Base-by-base conservation (phyloP, 2,888 invertebrate genomes). In the Arrhopalites spinosus region DNA sequence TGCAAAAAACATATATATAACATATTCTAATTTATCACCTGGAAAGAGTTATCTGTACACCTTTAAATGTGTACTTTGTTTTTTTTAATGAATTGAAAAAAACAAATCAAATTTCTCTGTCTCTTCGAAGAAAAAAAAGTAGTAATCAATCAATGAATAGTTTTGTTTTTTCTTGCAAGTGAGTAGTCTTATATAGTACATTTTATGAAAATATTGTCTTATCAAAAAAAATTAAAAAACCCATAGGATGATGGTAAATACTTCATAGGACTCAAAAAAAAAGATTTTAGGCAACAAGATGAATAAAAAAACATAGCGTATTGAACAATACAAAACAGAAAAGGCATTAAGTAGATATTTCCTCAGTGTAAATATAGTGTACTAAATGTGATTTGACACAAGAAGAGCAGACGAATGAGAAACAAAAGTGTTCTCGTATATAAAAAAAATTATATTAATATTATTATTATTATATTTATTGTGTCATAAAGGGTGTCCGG, bases 341-440 rank as follows among this genome's bases (percentile, higher is more conserved):
- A 8, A 20, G 8, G n/a, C n/a, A n/a, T n/a, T n/a, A 20, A 8
- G 53, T 53, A 53, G 23, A 53, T 53, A 53, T 53, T 53, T 53
- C 23, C 36, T 36, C 5, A 36, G 3, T 36, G 36, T 36, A 36
- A 36, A 36, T 36, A 36, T 27, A 11, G 59, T 59, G 59, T 59
- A 59, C 59, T 59, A 59, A 59, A 59, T 59, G 59, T 59, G 59
- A 59, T 59, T 59, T 56, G 53, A 56, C 25, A 59, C 20, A 59
- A 17, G 53, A n/a, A 53, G 8, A 20, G 23, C 8, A 53, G n/a
- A 53, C n/a, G 27, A 13, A 59, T 20, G 25, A 25, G 27, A 59
- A 59, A 7, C 8, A 27, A 23, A 59, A 23, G 13, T 13, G 8
- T 27, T 15, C 23, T 27, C 59, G 25, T 23, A 59, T 15, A 59